Base-by-base conservation (phyloP, 2,888 invertebrate genomes). In the Leucania comma region DNA sequence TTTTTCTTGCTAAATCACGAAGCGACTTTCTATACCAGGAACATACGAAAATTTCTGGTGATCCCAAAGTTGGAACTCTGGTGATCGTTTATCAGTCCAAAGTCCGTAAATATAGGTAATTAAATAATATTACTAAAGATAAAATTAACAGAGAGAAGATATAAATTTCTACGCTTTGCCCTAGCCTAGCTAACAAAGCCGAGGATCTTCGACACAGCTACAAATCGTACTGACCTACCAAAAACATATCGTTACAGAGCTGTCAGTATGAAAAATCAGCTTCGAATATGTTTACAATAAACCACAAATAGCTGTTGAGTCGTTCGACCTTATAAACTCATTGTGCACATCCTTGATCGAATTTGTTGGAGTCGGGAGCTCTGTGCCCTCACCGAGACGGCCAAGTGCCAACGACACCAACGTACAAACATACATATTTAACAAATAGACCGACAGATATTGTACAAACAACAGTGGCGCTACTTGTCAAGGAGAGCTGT, bases 321-420 rank as follows among this genome's bases (percentile, higher is more conserved):
- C 86, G 89, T 89, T 84, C 86, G 92, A 92, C 92, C 92, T 93
- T 90, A 90, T 81, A 74, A 84, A 84, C 84, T 90, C 75, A 90
- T 92, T 92, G 90, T 86, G 82, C 73, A 82, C 88, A 91, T 92
- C 92, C 90, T 92, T 90, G 91, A 87, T 86, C 82, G 86, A 86
- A 90, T 91, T 90, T 82, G 91, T 83, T 87, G 84, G 72, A 84
- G 81, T 22, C 63, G 67, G 65, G 86, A 83, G 86, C 82, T 75
- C 78, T 72, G 72, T 86, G 85, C 85, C 85, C 87, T 87, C 84
- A 75, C 80, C 26, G 67, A 57, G 22, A 51, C 72, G 67, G 26
- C 26, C 46, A 51, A 72, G 57, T 72, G 87, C 59, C 86, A 84
- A 81, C 86, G 86, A 84, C 86, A 81, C 75, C 71, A 38, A 51